These are phyloP conservation scores for Heliconius nattereri DNA, from an alignment of 1,140 invertebrate genomes.

Conservation along the genomic window DNA sequence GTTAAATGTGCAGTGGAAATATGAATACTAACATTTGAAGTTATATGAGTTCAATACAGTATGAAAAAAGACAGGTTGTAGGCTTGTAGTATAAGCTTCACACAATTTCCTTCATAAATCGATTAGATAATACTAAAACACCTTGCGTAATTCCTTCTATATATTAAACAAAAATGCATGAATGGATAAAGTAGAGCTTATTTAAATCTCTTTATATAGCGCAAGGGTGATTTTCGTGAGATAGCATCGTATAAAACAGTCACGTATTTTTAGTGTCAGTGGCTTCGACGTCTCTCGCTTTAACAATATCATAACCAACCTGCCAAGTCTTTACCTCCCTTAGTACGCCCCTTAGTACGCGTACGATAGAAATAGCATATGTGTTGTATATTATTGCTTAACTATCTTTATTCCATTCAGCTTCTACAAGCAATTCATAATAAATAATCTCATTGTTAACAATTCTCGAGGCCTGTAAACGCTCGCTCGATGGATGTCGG, in stretches of 20 bases:
- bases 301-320: constrained; percentile 72
- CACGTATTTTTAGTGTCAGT: constrained; percentile 73
- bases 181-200: constrained; percentile 52
- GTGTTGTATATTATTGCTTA: neutral
- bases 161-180: constrained; percentile 42
- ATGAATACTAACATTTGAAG: neutral
- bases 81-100: no score
- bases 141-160: constrained; percentile 46
- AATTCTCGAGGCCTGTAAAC: no score
- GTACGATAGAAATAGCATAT: neutral
- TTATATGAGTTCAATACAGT: no score
- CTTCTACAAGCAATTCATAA: no score
- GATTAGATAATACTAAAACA: neutral
- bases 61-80: no score
- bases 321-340: constrained; percentile 36
- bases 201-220: constrained; percentile 60
- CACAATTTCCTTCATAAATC: neutral
- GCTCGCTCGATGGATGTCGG: no score
- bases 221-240: constrained; percentile 43
- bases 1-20: neutral
- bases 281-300: constrained; percentile 56
- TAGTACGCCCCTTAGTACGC: neutral
- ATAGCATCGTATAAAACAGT: constrained; percentile 65
- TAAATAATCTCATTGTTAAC: no score
- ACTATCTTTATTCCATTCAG: no score